Percentiles rank a stretch among this genome's conserved stretches.
Evolutionary conservation across 2,113 vertebrate species (phyloP).

Genomic region (Alectura lathami): DNA sequence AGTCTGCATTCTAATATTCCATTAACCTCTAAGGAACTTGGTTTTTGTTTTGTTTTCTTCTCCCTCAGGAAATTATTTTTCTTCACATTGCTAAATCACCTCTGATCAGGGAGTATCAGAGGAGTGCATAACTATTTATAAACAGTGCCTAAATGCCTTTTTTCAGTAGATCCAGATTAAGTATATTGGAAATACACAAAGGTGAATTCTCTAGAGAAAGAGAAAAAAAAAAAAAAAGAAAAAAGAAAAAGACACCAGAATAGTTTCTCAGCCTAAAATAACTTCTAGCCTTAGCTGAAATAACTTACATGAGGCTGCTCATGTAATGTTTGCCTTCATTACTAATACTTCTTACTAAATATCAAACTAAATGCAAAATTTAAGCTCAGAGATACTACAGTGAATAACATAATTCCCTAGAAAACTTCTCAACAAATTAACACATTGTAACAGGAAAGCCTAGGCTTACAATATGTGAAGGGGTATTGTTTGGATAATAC

Average conservation of each 20-base stretch:
- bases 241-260: not conserved
- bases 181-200: not conserved
- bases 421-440: not conserved
- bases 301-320: not conserved
- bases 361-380: not conserved
- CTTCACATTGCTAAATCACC: not conserved
- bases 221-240: not conserved
- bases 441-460: not conserved
- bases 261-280: slow-evolving; percentile 10
- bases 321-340: not conserved
- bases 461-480: not conserved
- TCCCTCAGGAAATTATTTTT: not conserved
- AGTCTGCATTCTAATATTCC: not conserved
- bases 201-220: not conserved
- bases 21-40: not conserved
- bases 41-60: not conserved
- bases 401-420: not conserved
- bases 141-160: not conserved
- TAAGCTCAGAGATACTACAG: not conserved
- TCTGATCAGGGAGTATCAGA: not conserved
- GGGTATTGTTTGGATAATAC: not conserved
- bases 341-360: not conserved
- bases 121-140: slow-evolving; percentile 22
- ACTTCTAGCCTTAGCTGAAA: not conserved
- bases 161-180: not conserved